Conservation (phyloP, 2,797 vertebrate genomes). For the Cottoperca gobio region DNA sequence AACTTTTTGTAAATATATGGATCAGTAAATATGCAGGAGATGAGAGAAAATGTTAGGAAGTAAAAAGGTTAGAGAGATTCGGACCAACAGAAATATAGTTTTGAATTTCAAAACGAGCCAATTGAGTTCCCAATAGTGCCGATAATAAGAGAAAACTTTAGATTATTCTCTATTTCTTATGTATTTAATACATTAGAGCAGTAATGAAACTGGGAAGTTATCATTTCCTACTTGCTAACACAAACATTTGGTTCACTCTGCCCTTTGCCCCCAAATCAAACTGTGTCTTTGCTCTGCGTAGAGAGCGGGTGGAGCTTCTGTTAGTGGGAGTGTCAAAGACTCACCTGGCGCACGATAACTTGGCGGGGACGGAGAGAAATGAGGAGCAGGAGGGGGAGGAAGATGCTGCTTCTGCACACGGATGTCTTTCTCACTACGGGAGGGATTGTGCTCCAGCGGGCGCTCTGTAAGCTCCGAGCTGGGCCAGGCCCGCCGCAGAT, state of each 20-base stretch:
- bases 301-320: constrained; percentile 61
- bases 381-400: constrained; percentile 82
- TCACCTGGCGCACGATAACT: constrained; percentile 82
- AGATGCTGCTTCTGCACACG: constrained; percentile 91
- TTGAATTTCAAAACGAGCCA: not conserved
- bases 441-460: constrained; percentile 85
- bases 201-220: not conserved
- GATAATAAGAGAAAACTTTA: not conserved
- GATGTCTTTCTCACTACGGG: constrained; percentile 98
- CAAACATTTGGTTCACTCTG: constrained; percentile 9
- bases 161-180: not conserved
- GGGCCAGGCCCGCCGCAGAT: constrained; percentile 96
- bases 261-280: constrained; percentile 30
- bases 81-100: not conserved
- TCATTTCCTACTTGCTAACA: not conserved
- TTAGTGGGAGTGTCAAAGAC: constrained; percentile 63
- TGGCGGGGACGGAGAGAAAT: constrained; percentile 82
- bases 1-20: constrained; percentile 1
- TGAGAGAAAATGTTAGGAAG: not conserved
- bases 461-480: constrained; percentile 95
- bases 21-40: not conserved
- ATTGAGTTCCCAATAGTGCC: not conserved
- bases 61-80: not conserved
- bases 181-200: not conserved
- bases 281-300: constrained; percentile 23